Base-by-base conservation (phyloP, 1,140 invertebrate genomes). In the Micrasema minimum region DNA sequence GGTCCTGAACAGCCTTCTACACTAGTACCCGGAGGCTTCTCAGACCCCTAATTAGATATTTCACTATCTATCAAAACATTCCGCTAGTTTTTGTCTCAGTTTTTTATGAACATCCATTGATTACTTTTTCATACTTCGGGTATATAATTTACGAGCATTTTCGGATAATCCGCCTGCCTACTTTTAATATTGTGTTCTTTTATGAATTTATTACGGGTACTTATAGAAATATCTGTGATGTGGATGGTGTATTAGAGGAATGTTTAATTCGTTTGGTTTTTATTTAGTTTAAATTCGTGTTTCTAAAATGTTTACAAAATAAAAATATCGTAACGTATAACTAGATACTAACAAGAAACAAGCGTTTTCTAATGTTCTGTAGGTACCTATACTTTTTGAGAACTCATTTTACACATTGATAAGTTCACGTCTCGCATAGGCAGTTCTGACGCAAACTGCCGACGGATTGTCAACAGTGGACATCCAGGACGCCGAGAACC, bases 1-100 rank as follows among this genome's bases (percentile, higher is more conserved):
- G 48, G 48, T 51, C 16, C 35, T 16, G 55, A 11, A 23, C 26
- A 55, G 65, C 65, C 51, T 38, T 38, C 50, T 45, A 50, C 31
- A 50, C 50, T 51, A n/a, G n/a, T n/a, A 35, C 65, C 50, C 65
- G 31, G 18, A 50, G 65, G 65, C 50, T 2, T 4, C 12, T 22
- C n/a, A 31, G 26, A 66, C 48, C 62, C 48, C 62, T 66, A 66
- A 66, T 66, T 66, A 66, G 62, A 50, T 66, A 64, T 64, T 64
- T 64, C 61, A 50, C 41, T 64, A 51, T 66, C 62, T 61, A 64
- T 64, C 59, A 64, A 50, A 66, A 66, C 62, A 66, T 66, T 66
- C 62, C 62, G 26, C 62, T 18, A 31, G 31, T 66, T 66, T 55
- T 66, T 51, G 45, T 38, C 3, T 31, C 20, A 26, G 45, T 66